Percentiles rank a stretch among this genome's conserved stretches.
These are phyloP conservation scores for Heliconius melpomene DNA, from an alignment of 1,140 invertebrate genomes.

Conservation along the genomic window DNA sequence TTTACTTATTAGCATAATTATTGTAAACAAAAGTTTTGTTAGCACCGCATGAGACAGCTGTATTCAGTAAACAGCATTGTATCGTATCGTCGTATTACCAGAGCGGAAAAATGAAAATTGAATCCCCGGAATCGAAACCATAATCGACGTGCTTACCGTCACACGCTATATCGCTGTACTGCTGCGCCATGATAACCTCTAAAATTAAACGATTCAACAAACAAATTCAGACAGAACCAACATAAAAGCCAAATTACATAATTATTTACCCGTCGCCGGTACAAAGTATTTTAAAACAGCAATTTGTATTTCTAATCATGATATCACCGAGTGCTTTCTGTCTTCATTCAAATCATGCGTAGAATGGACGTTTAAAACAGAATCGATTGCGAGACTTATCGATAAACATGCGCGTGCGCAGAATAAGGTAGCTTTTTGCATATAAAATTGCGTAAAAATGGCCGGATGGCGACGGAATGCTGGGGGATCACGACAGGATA, in stretches of 20 bases:
- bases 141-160: not conserved
- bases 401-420: constrained; percentile 46
- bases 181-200: not conserved
- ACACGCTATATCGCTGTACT: not conserved
- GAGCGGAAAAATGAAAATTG: not conserved
- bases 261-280: not conserved
- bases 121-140: not conserved
- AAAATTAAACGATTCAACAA: not conserved
- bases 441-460: constrained; percentile 32
- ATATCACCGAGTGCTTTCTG: constrained; percentile 16
- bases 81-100: not conserved
- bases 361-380: constrained; percentile 50
- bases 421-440: constrained; percentile 37
- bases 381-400: constrained; percentile 57
- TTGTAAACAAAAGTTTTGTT: not conserved
- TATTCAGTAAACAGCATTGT: too few relatives aligned
- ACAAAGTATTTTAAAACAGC: constrained; percentile 16
- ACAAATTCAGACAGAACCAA: not conserved
- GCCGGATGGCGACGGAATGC: constrained; percentile 33
- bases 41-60: too few relatives aligned
- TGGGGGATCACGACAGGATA: constrained; percentile 4
- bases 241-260: not conserved
- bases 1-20: not conserved
- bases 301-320: constrained; percentile 28
- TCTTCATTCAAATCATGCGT: constrained; percentile 33